Conservation (phyloP, 1,140 invertebrate genomes). For the Plodia interpunctella region DNA sequence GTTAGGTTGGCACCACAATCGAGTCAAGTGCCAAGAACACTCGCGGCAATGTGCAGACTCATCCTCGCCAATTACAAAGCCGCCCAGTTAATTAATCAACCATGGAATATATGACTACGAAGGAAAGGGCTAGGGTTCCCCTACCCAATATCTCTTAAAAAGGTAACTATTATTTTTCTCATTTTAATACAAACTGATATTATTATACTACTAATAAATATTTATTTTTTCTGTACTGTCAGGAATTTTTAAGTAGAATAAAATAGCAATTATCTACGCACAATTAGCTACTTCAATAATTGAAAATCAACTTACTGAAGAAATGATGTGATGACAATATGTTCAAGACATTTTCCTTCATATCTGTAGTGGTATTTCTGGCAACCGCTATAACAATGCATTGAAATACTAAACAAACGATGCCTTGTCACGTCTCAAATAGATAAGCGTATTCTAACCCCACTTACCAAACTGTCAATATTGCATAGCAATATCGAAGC, state of each 20-base stretch:
- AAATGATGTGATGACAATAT: no score
- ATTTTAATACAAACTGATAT: no score
- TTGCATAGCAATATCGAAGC: constrained; percentile 14
- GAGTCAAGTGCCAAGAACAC: constrained; percentile 5
- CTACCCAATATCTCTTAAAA: not conserved
- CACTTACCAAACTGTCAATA: constrained; percentile 7
- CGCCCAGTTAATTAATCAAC: not conserved
- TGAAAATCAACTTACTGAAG: no score
- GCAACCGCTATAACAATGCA: not conserved
- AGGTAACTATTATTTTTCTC: no score
- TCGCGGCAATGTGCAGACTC: not conserved
- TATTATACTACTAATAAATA: no score
- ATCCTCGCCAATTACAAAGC: constrained; percentile 1
- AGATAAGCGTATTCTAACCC: not conserved
- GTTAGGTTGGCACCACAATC: not conserved
- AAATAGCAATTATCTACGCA: no score
- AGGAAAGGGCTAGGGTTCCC: not conserved
- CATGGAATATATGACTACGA: not conserved
- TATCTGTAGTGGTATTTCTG: no score
- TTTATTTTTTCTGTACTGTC: no score
- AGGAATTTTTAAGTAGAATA: no score
- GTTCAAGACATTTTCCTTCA: no score
- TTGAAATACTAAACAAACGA: not conserved
- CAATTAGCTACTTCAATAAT: no score
- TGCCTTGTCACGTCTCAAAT: constrained; percentile 6